Evolutionary conservation across 2,797 vertebrate genomes (phyloP), one percentile per base, ranked within the genome.

Genomic region (Siniperca obscura): DNA sequence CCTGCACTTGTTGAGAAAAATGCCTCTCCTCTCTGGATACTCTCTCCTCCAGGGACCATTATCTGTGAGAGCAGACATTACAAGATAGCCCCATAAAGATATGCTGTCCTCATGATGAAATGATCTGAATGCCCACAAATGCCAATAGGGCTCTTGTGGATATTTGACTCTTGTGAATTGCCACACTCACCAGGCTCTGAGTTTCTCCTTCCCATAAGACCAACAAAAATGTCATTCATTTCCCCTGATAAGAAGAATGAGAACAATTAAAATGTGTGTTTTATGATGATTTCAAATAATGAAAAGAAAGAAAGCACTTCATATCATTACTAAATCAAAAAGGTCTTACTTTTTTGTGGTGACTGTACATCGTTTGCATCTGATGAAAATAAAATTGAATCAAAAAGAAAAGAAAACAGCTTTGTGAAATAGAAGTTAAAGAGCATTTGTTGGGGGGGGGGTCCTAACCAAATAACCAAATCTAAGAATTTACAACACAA

Each of bases 141-240:
- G 42, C 10, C 27, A 42, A 46, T 17, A 30, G 16, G 17, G 17
- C 17, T 21, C 2, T 25, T 34, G 11, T 38, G 16, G 4, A 59
- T 70, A 59, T 71, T 70, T 62, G 12, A 61, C 2, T 59, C 4
- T 4, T 44, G 36, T 44, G n/a, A 74, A 38, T 8, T 50, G 6
- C 16, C 2, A 57, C 25, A 70, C 87, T 90, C 72, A 96, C 96
- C 96, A 70, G 92, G 42, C 70, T 96, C 96, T 60, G 91, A 92
- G 84, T 94, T 96, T 91, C 98, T 96, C 88, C 97, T 97, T 80
- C 98, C 98, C 98, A 99, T 98, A 13, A 99, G 97, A 78, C 98
- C 98, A 90, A 99, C 97, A 91, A 99, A 99, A 86, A 98, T 97
- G 84, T 99, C 98, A 74, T 99, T 96, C 97, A 99, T 97, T 83